Evolutionary conservation across 2,113 vertebrate species (phyloP).

Genomic region (Scolopax mira): DNA sequence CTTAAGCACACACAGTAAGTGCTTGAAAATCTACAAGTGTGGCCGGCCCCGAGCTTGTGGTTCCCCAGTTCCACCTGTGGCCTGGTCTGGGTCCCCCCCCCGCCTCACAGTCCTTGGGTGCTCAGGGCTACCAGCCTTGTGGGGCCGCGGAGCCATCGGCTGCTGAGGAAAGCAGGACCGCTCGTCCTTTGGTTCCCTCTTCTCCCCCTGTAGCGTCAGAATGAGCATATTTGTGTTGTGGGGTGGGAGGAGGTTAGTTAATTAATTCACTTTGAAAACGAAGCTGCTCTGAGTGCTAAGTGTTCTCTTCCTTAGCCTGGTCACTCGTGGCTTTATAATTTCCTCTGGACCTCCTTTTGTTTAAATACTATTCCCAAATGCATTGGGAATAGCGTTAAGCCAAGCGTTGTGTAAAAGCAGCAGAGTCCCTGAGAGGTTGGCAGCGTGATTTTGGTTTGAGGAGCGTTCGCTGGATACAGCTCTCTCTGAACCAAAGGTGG

Average conservation of each 20-base stretch:
- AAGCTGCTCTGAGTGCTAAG: not conserved
- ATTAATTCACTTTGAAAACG: not conserved
- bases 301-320: not conserved
- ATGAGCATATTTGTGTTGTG: accelerated
- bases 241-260: not conserved
- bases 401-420: accelerated
- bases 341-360: not conserved
- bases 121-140: accelerated
- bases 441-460: accelerated
- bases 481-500: accelerated
- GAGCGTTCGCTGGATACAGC: accelerated
- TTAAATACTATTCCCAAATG: not conserved
- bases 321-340: not conserved
- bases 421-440: not conserved
- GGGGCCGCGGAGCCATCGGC: accelerated
- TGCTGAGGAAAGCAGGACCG: accelerated
- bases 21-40: not conserved
- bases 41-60: accelerated
- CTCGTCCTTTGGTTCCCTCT: not conserved
- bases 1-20: not conserved
- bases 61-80: accelerated
- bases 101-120: not conserved
- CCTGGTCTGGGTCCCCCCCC: too few species aligned
- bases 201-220: accelerated
- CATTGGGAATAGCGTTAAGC: accelerated